These are phyloP conservation scores for Clitarchus hookeri DNA, from an alignment of 2,888 invertebrate genomes.

Conservation along the genomic window DNA sequence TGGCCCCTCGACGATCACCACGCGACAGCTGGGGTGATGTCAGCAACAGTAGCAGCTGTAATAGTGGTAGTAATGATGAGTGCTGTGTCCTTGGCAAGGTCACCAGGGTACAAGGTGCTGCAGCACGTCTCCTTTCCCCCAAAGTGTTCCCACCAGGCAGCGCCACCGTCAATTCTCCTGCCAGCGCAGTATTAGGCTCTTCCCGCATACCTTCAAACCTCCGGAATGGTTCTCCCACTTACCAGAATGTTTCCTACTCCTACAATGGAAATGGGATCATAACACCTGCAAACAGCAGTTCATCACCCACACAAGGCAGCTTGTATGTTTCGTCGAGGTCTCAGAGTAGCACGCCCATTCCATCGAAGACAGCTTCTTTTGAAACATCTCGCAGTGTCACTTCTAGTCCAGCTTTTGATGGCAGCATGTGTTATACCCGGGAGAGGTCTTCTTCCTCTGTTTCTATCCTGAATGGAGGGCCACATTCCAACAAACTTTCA, in stretches of 20 bases:
- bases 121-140: constrained; percentile 58
- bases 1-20: constrained; percentile 65
- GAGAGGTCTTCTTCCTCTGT: background rate
- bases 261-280: background rate
- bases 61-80: constrained; percentile 52
- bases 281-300: constrained; percentile 27
- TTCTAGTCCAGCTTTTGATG: constrained; percentile 31
- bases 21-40: constrained; percentile 57
- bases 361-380: background rate
- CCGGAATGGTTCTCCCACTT: constrained; percentile 16
- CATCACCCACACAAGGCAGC: background rate
- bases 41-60: constrained; percentile 54
- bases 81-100: constrained; percentile 75
- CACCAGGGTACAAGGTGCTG: constrained; percentile 70
- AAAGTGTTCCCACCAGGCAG: constrained; percentile 82
- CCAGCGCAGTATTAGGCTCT: constrained; percentile 74
- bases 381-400: constrained; percentile 25
- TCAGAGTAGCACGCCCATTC: background rate
- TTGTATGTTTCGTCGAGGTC: background rate
- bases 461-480: background rate
- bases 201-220: constrained; percentile 17
- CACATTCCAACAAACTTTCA: background rate
- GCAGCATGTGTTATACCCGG: background rate
- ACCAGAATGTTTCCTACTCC: constrained; percentile 15
- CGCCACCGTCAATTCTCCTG: constrained; percentile 78